Evolutionary conservation across 2,113 vertebrate species (phyloP), one percentile per base, ranked within the genome.

Genomic region (Hiodon alosoides): DNA sequence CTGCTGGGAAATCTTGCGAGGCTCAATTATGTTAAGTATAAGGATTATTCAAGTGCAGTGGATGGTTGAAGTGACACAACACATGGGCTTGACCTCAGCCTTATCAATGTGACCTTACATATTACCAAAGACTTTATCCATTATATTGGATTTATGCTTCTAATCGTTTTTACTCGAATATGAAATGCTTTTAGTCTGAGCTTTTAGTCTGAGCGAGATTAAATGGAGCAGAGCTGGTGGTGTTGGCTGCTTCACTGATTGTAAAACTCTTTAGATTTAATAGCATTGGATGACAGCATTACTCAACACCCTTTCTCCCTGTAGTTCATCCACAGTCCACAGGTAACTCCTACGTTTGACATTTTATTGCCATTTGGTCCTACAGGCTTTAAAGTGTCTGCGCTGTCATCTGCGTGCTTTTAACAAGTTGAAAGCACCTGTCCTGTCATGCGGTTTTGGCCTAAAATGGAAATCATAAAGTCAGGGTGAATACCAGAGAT

Each of bases 351-450:
- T 31, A 31, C 31, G 31, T 31, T 31, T 7, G 17, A 48, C 64
- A 10, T 7, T 66, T 1, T 8, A 8, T 65, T 47, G n/a, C 6
- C 9, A 9, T 66, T 47, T 47, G 9, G 7, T 16, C 10, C 46
- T 66, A 11, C n/a, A 31, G 59, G 4, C 59, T 13, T 46, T 31
- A 31, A 31, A 31, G 31, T 46, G 64, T n/a, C 2, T 53, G 4
- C 8, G 16, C 14, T 17, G 67, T 2, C 3, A n/a, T 53, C 51
- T 14, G 67, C 14, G 61, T 17, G 55, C 50, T 16, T 47, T 59
- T 73, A 17, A 59, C 58, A 31, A 69, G 17, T 51, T 74, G 67
- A 73, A 59, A 47, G 67, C 67, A 73, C 67, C 78, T 79, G 46
- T 69, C 65, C 8, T 51, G 55, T 46, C 13, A 31, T 54, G 5